Evolutionary conservation across 2,797 vertebrate species (phyloP).

Genomic region (Pseudochirops corinnae): DNA sequence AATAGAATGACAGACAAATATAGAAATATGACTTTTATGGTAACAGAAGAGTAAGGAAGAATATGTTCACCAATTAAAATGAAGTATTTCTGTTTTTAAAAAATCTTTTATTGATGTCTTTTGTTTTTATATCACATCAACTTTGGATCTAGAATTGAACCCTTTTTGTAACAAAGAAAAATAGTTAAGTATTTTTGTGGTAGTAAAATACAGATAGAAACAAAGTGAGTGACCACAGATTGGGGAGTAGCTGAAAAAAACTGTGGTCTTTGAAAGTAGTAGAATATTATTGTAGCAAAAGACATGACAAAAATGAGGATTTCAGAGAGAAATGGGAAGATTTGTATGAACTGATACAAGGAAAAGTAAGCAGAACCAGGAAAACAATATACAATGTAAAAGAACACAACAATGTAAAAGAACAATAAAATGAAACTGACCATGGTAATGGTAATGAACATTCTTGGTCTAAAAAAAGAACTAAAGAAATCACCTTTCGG

Average conservation of each 20-base stretch:
- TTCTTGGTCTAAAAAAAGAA: background rate
- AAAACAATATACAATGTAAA: background rate
- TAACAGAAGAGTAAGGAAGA: background rate
- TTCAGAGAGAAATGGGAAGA: background rate
- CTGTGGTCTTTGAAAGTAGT: background rate
- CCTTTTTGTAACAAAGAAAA: background rate
- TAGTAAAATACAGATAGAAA: background rate
- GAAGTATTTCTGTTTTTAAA: background rate
- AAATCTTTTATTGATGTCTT: background rate
- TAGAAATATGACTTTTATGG: conserved; percentile 22
- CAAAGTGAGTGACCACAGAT: background rate
- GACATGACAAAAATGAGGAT: background rate
- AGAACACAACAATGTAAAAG: background rate
- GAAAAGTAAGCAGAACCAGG: background rate
- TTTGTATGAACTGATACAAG: background rate
- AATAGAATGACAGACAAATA: conserved; percentile 27
- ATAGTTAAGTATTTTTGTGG: background rate
- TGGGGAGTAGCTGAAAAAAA: background rate
- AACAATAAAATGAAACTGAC: background rate
- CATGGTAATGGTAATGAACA: background rate
- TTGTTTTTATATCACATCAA: background rate
- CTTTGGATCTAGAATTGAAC: background rate
- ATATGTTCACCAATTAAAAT: background rate
- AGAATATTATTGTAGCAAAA: background rate
- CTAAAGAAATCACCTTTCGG: background rate